These are phyloP conservation scores for Orycteropus afer DNA, from an alignment of 2,113 vertebrate genomes.

Conservation along the genomic window DNA sequence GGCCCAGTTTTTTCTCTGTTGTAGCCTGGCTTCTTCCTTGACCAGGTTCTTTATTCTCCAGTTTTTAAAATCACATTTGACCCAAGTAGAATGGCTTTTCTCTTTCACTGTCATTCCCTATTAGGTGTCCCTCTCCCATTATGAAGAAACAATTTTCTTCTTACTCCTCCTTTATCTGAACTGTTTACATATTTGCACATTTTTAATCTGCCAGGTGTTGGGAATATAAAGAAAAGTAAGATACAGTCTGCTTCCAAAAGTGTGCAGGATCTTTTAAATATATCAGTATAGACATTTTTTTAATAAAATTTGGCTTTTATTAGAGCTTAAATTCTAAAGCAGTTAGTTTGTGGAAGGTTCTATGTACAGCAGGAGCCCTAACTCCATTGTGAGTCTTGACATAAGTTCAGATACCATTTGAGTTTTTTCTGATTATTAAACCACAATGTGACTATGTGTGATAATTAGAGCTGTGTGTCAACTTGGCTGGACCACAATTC, in stretches of 20 bases:
- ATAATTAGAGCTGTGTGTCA: too few species aligned
- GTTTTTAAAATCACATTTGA: neutral
- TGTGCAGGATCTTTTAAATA: neutral
- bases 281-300: too few species aligned
- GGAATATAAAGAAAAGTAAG: neutral
- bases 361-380: too few species aligned
- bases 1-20: neutral
- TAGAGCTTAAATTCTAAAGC: too few species aligned
- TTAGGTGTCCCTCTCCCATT: neutral
- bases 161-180: constrained; percentile 1
- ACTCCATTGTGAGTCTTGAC: too few species aligned
- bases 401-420: too few species aligned
- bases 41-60: neutral
- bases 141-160: constrained; percentile 7
- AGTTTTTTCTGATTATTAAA: too few species aligned
- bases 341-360: too few species aligned
- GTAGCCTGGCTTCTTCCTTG: neutral
- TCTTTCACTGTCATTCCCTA: neutral
- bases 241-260: neutral
- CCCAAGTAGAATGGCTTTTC: neutral
- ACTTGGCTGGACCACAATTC: too few species aligned
- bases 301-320: too few species aligned
- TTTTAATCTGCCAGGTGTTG: neutral
- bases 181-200: neutral
- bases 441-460: too few species aligned